Percentiles rank a stretch among this genome's conserved stretches.
phyloP scores from a whole-genome alignment of 1,140 invertebrate genomes.

The Drosophila micromelanica region DNA sequence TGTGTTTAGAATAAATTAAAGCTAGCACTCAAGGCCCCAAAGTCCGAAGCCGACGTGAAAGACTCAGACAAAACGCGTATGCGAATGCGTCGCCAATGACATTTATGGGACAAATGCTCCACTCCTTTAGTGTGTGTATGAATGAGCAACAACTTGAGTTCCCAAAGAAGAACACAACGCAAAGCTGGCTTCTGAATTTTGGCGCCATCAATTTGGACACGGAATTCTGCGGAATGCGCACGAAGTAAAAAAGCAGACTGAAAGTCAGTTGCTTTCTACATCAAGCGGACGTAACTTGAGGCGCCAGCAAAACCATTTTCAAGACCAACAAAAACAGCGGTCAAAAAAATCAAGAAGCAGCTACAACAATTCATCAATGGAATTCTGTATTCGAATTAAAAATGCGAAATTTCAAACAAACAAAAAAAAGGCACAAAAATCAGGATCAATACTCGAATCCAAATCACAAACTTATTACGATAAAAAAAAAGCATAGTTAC shows the following conservation, averaged over 20 bases:
- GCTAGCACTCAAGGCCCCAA: constrained; percentile 50
- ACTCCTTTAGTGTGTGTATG: constrained; percentile 69
- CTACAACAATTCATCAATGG: constrained; percentile 69
- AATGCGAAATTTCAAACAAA: constrained; percentile 66
- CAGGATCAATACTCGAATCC: not conserved
- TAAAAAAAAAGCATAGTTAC: no score
- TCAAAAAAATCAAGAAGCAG: constrained; percentile 15
- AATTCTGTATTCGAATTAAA: constrained; percentile 65
- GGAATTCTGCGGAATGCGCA: constrained; percentile 73
- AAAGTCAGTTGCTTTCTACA: constrained; percentile 56
- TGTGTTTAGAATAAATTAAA: constrained; percentile 77
- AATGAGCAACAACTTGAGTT: constrained; percentile 38
- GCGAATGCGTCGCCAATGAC: constrained; percentile 57
- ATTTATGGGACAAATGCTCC: constrained; percentile 81
- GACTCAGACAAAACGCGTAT: constrained; percentile 58
- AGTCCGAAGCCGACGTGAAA: constrained; percentile 68
- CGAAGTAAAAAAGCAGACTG: constrained; percentile 36
- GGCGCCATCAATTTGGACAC: constrained; percentile 80
- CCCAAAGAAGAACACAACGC: not conserved
- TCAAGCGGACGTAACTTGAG: constrained; percentile 53
- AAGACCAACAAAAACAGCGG: constrained; percentile 31
- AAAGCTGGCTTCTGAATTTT: constrained; percentile 66
- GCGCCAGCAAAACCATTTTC: constrained; percentile 75
- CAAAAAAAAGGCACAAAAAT: not conserved
- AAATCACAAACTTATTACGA: no score